phyloP scores from a whole-genome alignment of 53 echinoderm and acorn worm species.

The Arbacia lixula region DNA sequence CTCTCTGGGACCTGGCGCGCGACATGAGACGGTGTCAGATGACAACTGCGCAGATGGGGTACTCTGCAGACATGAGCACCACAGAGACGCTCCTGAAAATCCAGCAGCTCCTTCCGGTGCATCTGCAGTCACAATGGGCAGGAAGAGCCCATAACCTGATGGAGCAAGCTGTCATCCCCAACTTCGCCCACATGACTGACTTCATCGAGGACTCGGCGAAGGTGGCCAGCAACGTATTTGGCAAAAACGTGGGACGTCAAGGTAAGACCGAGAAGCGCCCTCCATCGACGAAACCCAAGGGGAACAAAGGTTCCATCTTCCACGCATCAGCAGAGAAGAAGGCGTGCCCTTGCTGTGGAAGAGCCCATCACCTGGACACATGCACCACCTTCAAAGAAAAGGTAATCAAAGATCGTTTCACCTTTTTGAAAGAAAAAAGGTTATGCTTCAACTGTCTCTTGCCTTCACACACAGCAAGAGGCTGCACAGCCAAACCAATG shows the following conservation, averaged over 20 bases:
- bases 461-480: conserved; percentile 51
- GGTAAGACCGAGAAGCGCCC: neutral
- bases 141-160: neutral
- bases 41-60: conserved; percentile 43
- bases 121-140: conserved; percentile 22
- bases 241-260: conserved; percentile 28
- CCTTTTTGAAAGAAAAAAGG: conserved; percentile 37
- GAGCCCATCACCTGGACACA: neutral
- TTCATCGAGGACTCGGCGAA: conserved; percentile 49
- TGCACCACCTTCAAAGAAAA: conserved; percentile 14
- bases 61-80: conserved; percentile 49
- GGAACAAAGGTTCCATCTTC: neutral
- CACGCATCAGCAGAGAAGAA: neutral
- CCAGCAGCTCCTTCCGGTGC: conserved; percentile 3
- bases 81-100: conserved; percentile 35
- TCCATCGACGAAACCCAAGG: neutral
- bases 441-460: conserved; percentile 65
- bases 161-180: neutral
- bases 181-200: neutral
- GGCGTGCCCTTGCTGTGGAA: conserved; percentile 50
- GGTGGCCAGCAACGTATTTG: conserved; percentile 52
- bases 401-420: conserved; percentile 22
- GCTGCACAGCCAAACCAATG: neutral
- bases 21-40: conserved; percentile 62
- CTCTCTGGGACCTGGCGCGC: conserved; percentile 48